Evolutionary conservation across 1,140 invertebrate species (phyloP).

Genomic region (Macrotrachela quadricornifera): DNA sequence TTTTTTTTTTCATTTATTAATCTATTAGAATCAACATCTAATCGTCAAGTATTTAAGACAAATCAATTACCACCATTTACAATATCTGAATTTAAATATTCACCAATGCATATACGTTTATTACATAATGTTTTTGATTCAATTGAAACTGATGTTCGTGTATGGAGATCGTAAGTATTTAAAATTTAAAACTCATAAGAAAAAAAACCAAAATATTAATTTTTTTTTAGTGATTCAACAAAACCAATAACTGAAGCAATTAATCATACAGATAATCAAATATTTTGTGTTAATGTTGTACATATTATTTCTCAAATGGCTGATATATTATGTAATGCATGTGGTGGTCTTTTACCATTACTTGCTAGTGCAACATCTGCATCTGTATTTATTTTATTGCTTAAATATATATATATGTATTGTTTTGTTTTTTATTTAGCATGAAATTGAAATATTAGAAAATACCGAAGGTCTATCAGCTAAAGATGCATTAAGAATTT

Average conservation of each 20-base stretch:
- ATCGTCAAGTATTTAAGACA: too few relatives aligned
- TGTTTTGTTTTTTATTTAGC: conserved; percentile 40
- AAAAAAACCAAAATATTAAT: neutral
- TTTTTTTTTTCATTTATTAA: neutral
- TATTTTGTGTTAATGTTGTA: conserved; percentile 96
- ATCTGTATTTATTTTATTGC: neutral
- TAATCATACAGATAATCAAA: conserved; percentile 50
- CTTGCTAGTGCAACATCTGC: conserved; percentile 92
- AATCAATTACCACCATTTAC: conserved; percentile 61
- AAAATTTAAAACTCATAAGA: neutral
- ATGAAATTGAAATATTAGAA: conserved; percentile 88
- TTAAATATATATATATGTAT: conserved; percentile 5
- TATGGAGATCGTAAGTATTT: conserved; percentile 40
- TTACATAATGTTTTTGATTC: conserved; percentile 88
- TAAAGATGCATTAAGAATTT: conserved; percentile 81
- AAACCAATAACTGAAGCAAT: conserved; percentile 93
- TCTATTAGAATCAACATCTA: too few relatives aligned
- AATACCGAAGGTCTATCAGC: conserved; percentile 94
- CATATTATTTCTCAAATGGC: conserved; percentile 94
- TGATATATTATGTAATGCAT: conserved; percentile 95
- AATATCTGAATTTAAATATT: conserved; percentile 94
- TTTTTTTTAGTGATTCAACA: conserved; percentile 55
- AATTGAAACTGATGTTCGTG: conserved; percentile 88
- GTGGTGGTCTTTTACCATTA: conserved; percentile 80
- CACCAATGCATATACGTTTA: conserved; percentile 84